Conservation (phyloP, 2,888 invertebrate genomes). For the Apamea anceps region DNA sequence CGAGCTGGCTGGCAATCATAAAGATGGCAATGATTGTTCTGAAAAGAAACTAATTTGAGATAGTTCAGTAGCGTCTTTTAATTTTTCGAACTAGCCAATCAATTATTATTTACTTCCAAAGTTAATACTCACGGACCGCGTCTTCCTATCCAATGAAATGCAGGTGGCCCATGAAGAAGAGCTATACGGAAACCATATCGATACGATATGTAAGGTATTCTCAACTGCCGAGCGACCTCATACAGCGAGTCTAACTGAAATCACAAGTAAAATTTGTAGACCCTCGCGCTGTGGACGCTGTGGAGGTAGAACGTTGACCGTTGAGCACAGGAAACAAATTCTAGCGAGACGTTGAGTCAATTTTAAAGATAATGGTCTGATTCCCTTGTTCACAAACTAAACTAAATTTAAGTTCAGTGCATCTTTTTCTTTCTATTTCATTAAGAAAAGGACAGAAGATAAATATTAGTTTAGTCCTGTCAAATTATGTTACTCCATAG, state of each 20-base stretch:
- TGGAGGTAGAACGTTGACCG: not conserved
- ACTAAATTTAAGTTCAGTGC: too few relatives aligned
- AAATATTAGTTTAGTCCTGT: too few relatives aligned
- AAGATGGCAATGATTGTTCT: constrained; percentile 76
- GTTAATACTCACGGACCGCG: constrained; percentile 77
- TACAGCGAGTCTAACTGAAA: constrained; percentile 77
- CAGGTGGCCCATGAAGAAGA: constrained; percentile 75
- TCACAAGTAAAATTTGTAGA: not conserved
- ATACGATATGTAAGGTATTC: constrained; percentile 78
- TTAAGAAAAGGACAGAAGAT: too few relatives aligned
- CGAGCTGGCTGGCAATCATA: constrained; percentile 81
- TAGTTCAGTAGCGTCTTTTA: not conserved
- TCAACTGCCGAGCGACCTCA: constrained; percentile 77
- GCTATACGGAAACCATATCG: constrained; percentile 82
- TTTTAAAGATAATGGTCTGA: not conserved
- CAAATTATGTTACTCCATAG: too few relatives aligned
- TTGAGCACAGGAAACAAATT: not conserved
- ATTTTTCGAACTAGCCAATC: not conserved
- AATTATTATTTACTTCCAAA: constrained; percentile 1
- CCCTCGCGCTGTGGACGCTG: not conserved
- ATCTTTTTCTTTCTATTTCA: too few relatives aligned
- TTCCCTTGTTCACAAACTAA: too few relatives aligned
- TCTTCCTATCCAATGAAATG: constrained; percentile 67
- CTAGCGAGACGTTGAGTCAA: not conserved
- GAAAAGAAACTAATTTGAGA: constrained; percentile 57